Evolutionary conservation across 1,140 invertebrate genomes (phyloP), one percentile per base, ranked within the genome.

Genomic region (Bradynema listronoti): DNA sequence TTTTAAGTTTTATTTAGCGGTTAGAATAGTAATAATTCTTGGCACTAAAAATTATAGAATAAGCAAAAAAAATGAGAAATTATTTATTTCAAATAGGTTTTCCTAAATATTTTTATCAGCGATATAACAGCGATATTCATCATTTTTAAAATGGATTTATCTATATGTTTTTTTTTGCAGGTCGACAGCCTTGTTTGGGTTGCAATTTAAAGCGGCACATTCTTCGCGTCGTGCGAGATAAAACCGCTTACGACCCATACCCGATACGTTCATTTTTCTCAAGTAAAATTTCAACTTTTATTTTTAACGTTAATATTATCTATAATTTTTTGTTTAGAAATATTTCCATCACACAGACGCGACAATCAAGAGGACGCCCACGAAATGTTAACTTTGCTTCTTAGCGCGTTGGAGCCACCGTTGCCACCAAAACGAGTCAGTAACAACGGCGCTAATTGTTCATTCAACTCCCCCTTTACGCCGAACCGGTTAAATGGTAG

Each of bases 371-470:
- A 68, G 34, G 66, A 68, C 50, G 66, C 66, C 2, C 66, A 68
- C 29, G 66, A 68, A 42, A 65, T 68, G 68, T 33, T 68, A 2
- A 70, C 63, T 14, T 54, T 68, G n/a, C 33, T 68, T 52, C 46
- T 68, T 4, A 55, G 63, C 19, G 69, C 64, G 11, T 41, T 68
- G 22, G 66, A 68, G 19, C 61, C 67, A 14, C 60, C 60, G 11
- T n/a, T 69, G 32, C 60, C 67, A 2, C 14, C 22, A 2, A 68
- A 50, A 36, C 7, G 27, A 33, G n/a, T n/a, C n/a, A n/a, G n/a
- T n/a, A n/a, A n/a, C n/a, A n/a, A n/a, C n/a, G n/a, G n/a, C n/a
- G n/a, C n/a, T n/a, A n/a, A n/a, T n/a, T n/a, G n/a, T n/a, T n/a
- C n/a, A n/a, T n/a, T n/a, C n/a, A n/a, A n/a, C n/a, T n/a, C n/a